A percentile compares a stretch with the other conserved stretches of the same genome.
Evolutionary conservation across 2,113 vertebrate genomes (phyloP).

Genomic region (Brienomyrus longianalis): DNA sequence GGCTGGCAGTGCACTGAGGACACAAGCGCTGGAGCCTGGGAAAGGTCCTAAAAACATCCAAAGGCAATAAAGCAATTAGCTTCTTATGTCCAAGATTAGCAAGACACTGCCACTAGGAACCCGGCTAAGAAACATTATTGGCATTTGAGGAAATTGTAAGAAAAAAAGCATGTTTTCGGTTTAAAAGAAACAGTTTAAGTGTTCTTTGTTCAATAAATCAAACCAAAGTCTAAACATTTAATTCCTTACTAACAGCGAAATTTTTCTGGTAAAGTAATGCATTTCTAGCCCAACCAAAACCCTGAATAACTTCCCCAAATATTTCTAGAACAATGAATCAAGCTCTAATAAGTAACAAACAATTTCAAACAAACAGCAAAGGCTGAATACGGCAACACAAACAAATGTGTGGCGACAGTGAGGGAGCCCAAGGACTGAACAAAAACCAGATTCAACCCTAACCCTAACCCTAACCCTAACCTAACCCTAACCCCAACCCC

Average conservation of each 20-base stretch:
- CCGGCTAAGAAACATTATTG: conserved; percentile 35
- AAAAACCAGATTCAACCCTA: background rate
- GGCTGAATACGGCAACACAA: background rate
- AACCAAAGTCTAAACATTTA: background rate
- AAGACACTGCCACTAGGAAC: conserved; percentile 29
- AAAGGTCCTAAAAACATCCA: conserved; percentile 47
- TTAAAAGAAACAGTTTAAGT: background rate
- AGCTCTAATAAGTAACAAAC: background rate
- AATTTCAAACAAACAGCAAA: background rate
- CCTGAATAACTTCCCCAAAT: background rate
- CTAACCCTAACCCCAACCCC: background rate
- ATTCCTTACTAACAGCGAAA: background rate
- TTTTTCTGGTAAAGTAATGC: background rate
- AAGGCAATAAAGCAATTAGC: conserved; percentile 42
- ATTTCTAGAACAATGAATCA: background rate
- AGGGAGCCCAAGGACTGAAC: background rate
- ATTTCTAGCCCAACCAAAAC: background rate
- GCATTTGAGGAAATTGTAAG: conserved; percentile 31
- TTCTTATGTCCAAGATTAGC: conserved; percentile 44
- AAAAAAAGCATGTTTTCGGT: background rate
- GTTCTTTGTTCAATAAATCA: background rate
- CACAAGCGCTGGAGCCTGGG: conserved; percentile 52
- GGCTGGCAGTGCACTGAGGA: conserved; percentile 43
- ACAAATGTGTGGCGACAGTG: background rate
- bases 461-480: no score